phyloP scores from a whole-genome alignment of 2,113 vertebrate species.

The Martes martes region DNA sequence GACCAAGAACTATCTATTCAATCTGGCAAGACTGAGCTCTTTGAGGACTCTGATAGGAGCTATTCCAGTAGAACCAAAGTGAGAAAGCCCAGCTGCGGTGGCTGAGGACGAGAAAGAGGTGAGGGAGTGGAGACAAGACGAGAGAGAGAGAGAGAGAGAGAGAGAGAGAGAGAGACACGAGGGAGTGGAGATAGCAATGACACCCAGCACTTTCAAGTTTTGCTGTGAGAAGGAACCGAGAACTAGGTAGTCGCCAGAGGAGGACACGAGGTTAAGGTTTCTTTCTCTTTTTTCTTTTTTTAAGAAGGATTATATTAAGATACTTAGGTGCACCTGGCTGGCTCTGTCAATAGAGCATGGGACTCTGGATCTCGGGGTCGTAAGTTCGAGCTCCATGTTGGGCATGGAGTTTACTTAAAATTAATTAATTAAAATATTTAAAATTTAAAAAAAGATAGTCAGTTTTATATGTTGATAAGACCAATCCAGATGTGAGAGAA shows the following conservation, averaged over 20 bases:
- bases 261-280: not conserved
- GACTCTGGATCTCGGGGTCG: not conserved
- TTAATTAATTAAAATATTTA: not conserved
- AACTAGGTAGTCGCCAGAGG: not conserved
- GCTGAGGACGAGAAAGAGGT: not conserved
- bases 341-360: not conserved
- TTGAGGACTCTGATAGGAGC: not conserved
- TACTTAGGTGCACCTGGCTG: not conserved
- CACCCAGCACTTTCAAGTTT: not conserved
- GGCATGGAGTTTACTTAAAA: not conserved
- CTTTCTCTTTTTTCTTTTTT: not conserved
- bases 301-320: not conserved
- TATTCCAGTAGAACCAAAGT: not conserved
- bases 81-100: not conserved
- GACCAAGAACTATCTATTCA: not conserved
- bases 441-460: not conserved
- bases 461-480: not conserved
- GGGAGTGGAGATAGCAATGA: not conserved
- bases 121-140: not conserved
- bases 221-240: not conserved
- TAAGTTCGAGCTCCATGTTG: not conserved
- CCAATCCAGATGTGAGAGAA: not conserved
- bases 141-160: not conserved
- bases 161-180: not conserved
- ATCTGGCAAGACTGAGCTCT: not conserved